Conservation (phyloP, 2,797 vertebrate genomes). For the Graptemys geographica region DNA sequence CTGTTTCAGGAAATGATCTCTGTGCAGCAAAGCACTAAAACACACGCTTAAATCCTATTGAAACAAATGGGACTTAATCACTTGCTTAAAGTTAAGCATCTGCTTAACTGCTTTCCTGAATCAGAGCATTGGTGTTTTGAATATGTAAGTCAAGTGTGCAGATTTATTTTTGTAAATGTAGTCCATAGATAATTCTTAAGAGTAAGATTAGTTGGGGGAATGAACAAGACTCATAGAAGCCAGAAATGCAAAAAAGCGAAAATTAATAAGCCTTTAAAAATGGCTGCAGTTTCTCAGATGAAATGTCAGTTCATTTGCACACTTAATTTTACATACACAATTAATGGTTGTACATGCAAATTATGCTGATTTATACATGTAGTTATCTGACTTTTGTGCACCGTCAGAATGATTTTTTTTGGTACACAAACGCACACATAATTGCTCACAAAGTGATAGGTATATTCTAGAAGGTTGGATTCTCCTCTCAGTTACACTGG, state of each 20-base stretch:
- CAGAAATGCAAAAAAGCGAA: not conserved
- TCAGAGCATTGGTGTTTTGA: not conserved
- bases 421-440: not conserved
- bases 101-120: not conserved
- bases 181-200: not conserved
- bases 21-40: conserved; percentile 63
- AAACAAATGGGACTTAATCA: conserved; percentile 49
- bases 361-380: not conserved
- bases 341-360: not conserved
- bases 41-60: conserved; percentile 56
- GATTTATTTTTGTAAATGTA: not conserved
- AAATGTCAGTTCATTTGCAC: not conserved
- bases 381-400: not conserved
- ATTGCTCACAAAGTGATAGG: not conserved
- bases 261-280: not conserved
- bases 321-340: not conserved
- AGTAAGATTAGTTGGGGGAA: not conserved
- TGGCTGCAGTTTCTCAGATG: not conserved
- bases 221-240: not conserved
- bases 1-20: conserved; percentile 55
- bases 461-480: not conserved
- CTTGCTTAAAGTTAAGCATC: conserved; percentile 2
- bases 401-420: not conserved
- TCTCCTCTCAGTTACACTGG: not conserved
- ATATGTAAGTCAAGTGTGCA: not conserved